These are phyloP conservation scores for Callinectes sapidus DNA, from an alignment of 2,888 invertebrate species.

Conservation along the genomic window DNA sequence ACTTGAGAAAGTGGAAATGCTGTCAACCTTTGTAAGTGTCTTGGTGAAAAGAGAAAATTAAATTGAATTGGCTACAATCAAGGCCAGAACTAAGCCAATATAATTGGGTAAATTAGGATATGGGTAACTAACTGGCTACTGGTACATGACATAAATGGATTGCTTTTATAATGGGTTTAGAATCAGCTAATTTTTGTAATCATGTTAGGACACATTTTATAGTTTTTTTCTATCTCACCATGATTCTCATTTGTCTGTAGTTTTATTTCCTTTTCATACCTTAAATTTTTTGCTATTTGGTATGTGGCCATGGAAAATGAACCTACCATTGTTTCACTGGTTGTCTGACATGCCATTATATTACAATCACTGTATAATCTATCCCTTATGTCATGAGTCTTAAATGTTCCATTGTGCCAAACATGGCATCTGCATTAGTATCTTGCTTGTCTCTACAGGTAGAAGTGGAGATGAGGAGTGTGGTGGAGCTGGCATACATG, in stretches of 20 bases:
- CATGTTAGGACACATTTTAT: too few species aligned
- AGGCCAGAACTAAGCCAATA: background rate
- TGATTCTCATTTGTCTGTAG: too few species aligned
- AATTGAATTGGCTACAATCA: background rate
- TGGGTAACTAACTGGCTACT: background rate
- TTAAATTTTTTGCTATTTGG: background rate
- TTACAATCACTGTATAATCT: background rate
- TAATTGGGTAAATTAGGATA: background rate
- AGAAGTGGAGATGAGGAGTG: slow-evolving; percentile 68
- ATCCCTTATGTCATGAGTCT: background rate
- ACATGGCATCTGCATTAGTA: background rate
- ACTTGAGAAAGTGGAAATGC: slow-evolving; percentile 44
- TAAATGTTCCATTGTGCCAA: background rate
- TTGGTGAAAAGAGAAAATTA: background rate
- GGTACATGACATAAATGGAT: background rate
- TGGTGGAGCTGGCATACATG: slow-evolving; percentile 60
- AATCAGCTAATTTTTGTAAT: background rate
- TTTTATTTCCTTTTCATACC: background rate
- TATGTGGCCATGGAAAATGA: background rate
- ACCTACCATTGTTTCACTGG: background rate
- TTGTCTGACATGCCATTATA: background rate
- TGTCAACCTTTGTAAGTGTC: slow-evolving; percentile 58
- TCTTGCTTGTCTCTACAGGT: slow-evolving; percentile 39
- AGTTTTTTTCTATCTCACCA: too few species aligned
- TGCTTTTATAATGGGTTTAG: background rate